These are phyloP conservation scores for Junonia oenone DNA, from an alignment of 2,888 invertebrate genomes.

Conservation along the genomic window DNA sequence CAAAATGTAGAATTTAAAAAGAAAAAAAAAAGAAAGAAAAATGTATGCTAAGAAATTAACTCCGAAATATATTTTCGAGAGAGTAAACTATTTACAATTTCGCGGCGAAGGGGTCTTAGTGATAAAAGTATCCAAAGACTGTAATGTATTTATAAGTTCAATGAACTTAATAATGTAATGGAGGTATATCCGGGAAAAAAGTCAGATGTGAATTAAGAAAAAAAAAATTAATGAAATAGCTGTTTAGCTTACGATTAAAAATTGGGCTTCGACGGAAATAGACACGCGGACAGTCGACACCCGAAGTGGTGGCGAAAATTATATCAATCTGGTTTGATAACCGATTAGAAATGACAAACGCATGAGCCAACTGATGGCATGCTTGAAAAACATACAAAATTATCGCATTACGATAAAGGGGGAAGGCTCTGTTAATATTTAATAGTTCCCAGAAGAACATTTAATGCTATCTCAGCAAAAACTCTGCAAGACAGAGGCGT, in stretches of 20 bases:
- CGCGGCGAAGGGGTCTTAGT: conserved; percentile 72
- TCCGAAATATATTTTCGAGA: conserved; percentile 78
- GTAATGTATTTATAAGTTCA: conserved; percentile 73
- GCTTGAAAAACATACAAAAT: conserved; percentile 31
- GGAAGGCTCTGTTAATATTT: neutral
- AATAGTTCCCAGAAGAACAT: neutral
- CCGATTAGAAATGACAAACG: conserved; percentile 34
- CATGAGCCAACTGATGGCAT: conserved; percentile 35
- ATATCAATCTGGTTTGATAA: conserved; percentile 34
- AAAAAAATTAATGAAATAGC: conserved; percentile 48
- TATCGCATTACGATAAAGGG: conserved; percentile 17
- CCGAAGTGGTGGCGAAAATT: conserved; percentile 14
- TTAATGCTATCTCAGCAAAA: neutral
- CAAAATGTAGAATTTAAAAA: conserved; percentile 33
- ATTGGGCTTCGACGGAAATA: conserved; percentile 32
- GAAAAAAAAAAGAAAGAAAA: conserved; percentile 50
- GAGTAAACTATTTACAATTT: conserved; percentile 70
- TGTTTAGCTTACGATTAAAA: conserved; percentile 40
- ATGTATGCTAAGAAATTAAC: conserved; percentile 49
- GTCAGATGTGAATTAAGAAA: conserved; percentile 58
- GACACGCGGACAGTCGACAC: conserved; percentile 36
- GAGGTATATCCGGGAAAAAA: conserved; percentile 62
- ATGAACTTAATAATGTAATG: conserved; percentile 63
- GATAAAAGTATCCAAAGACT: conserved; percentile 78
- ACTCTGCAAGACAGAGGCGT: neutral